phyloP scores from a whole-genome alignment of 2,797 vertebrate genomes.

The Choloepus didactylus region DNA sequence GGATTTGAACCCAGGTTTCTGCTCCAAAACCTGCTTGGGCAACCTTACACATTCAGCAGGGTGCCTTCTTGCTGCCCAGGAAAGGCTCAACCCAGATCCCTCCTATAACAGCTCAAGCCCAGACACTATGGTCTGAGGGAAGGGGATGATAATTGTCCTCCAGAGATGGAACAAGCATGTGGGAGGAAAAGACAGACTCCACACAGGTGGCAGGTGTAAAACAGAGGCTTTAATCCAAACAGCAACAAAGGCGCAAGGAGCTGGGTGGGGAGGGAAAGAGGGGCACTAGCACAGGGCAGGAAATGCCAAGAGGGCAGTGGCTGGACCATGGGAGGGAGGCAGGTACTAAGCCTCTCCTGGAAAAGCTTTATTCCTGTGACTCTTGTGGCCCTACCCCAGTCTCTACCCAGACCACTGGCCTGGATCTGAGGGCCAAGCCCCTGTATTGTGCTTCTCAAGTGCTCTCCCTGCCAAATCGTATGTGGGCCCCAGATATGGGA shows the following conservation, averaged over 20 bases:
- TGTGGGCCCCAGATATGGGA: not conserved
- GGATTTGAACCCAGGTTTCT: not conserved
- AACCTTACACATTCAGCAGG: fast-evolving
- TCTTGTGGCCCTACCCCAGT: not conserved
- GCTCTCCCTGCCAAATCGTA: not conserved
- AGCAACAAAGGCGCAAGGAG: conserved; percentile 22
- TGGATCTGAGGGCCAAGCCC: not conserved
- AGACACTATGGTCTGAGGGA: not conserved
- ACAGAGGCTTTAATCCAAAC: conserved; percentile 87
- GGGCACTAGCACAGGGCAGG: not conserved
- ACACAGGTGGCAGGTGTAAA: conserved; percentile 81
- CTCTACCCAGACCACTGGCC: not conserved
- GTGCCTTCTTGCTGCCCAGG: not conserved
- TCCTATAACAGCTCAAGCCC: not conserved
- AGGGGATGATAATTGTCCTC: not conserved
- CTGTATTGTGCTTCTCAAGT: conserved; percentile 46
- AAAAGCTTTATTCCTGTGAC: not conserved
- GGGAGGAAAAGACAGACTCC: conserved; percentile 67
- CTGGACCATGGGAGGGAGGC: conserved; percentile 35
- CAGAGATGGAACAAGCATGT: not conserved
- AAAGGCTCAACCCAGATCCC: not conserved
- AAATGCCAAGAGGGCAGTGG: not conserved
- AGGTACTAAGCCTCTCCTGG: not conserved
- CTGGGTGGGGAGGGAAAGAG: not conserved
- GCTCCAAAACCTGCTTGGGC: not conserved